A percentile compares a stretch with the other conserved stretches of the same genome.
Evolutionary conservation across 2,113 vertebrate genomes (phyloP).

Genomic region (Pterocles orientalis): DNA sequence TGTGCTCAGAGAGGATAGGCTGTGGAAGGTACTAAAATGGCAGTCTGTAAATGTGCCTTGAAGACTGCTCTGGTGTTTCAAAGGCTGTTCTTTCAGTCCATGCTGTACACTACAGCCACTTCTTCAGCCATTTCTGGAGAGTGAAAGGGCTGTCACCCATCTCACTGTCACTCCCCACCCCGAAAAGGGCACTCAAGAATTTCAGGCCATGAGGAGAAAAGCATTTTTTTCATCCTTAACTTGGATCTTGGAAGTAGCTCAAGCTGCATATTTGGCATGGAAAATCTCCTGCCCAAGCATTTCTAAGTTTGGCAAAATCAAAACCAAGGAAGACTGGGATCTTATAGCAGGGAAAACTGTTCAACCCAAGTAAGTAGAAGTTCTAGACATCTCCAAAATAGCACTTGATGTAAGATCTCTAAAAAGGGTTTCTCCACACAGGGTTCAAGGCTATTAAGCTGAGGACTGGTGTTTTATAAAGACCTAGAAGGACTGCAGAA

Average conservation of each 20-base stretch:
- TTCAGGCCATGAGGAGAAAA: neutral
- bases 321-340: neutral
- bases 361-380: neutral
- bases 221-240: neutral
- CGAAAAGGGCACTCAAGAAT: neutral
- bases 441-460: neutral
- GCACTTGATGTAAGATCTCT: neutral
- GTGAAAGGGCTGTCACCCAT: neutral
- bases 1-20: neutral
- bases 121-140: neutral
- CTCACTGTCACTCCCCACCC: fast-evolving
- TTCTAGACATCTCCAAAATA: neutral
- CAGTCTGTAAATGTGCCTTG: neutral
- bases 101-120: neutral
- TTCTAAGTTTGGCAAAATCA: neutral
- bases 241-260: neutral
- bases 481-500: neutral
- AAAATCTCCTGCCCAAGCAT: neutral
- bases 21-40: neutral
- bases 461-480: neutral
- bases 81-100: neutral
- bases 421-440: neutral
- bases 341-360: neutral
- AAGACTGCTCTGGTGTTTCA: neutral
- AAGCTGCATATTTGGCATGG: neutral